These are phyloP conservation scores for Ophion obscuratus DNA, from an alignment of 2,888 invertebrate species.

Conservation along the genomic window DNA sequence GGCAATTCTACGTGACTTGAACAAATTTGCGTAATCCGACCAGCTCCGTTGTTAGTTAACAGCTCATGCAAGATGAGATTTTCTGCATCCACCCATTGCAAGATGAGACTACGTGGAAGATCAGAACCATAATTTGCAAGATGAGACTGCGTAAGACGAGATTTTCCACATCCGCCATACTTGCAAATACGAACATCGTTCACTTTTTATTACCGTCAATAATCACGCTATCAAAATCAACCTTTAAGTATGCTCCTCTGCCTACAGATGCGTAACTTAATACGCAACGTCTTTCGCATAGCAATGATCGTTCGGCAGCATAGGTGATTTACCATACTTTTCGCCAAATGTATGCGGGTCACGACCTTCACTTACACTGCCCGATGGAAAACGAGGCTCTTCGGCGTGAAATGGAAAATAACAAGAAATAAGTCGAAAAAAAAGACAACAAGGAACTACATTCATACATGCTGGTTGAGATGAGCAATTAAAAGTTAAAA, in stretches of 20 bases:
- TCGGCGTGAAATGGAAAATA: not conserved
- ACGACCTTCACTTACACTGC: constrained; percentile 6
- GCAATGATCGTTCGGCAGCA: not conserved
- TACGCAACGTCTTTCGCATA: not conserved
- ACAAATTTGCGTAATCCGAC: not conserved
- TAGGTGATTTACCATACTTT: not conserved
- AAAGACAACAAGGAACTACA: not conserved
- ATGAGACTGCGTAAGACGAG: not conserved
- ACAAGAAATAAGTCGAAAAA: not conserved
- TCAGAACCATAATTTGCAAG: not conserved
- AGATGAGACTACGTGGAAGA: not conserved
- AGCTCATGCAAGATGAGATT: not conserved
- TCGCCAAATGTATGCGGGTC: not conserved
- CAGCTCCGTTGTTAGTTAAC: not conserved
- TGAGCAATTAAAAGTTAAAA: not conserved
- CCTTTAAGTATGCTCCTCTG: not conserved
- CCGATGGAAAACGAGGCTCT: not conserved
- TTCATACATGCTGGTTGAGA: not conserved
- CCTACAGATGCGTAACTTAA: not conserved
- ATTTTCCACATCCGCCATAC: not conserved
- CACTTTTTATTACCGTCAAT: not conserved
- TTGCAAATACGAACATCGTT: not conserved
- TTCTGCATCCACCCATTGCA: not conserved
- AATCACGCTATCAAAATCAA: not conserved
- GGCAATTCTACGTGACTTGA: not conserved